Evolutionary conservation across 2,888 invertebrate species (phyloP).

Genomic region (Ectobius pallidus): DNA sequence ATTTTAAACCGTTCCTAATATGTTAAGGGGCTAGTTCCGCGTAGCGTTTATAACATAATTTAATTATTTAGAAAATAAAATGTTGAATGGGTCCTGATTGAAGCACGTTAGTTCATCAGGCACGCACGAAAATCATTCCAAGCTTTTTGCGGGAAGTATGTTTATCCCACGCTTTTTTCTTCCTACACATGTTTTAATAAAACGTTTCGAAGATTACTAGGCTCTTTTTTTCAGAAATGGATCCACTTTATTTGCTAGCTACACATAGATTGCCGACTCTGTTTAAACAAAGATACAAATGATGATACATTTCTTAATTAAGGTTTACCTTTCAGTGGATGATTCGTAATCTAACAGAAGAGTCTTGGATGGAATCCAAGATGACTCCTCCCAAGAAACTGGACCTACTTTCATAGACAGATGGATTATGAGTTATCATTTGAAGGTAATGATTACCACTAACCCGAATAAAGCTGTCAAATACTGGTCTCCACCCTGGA

Average conservation of each 20-base stretch:
- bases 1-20: too few relatives aligned
- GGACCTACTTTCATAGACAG: background rate
- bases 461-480: background rate
- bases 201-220: too few relatives aligned
- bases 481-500: background rate
- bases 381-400: background rate
- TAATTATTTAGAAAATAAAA: too few relatives aligned
- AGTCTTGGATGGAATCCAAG: background rate
- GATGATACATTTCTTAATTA: conserved; percentile 7
- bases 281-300: background rate
- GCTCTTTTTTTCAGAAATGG: too few relatives aligned
- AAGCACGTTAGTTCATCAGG: too few relatives aligned
- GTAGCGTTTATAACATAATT: too few relatives aligned
- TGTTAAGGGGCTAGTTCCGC: too few relatives aligned
- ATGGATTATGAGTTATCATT: conserved; percentile 15
- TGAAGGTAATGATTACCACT: conserved; percentile 7
- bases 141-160: too few relatives aligned
- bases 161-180: too few relatives aligned
- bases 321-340: background rate
- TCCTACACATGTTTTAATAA: too few relatives aligned
- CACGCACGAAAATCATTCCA: too few relatives aligned
- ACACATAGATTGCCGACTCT: background rate
- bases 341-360: background rate
- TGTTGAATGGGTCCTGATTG: too few relatives aligned
- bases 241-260: background rate